Base-by-base conservation (phyloP, 2,113 vertebrate species). In the Parus major region DNA sequence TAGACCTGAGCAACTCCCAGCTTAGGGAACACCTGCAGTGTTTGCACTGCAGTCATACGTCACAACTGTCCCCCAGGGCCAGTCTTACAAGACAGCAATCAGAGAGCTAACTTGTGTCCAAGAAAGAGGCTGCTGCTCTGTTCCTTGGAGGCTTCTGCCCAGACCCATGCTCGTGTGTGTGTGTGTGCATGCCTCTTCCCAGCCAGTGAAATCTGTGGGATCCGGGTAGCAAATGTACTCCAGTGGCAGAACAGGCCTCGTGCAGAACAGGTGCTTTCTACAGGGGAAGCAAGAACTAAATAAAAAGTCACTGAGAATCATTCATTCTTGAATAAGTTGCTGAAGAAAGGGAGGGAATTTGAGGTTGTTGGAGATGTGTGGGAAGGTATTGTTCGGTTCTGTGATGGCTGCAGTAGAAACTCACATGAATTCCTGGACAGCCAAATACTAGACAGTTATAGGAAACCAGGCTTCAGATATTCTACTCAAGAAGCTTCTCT, bases 181-280 rank as follows among this genome's bases (percentile, higher is more conserved):
- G 16, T 2, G 1, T 8, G 6, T 69, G 12, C 9, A 13, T 0
- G 0, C 11, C 11, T 80, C 27, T 53, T 35, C 28, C 13, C 44
- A 59, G 20, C 11, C 16, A 44, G 13, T 10, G 35, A 80, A 83
- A 55, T 10, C 35, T 12, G 4, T 11, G n/a, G 52, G 28, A 14
- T 83, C 23, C 3, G 7, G 25, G 35, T 52, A 59, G 14, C 11
- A 82, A 68, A 35, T 27, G 27, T 4, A 36, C 4, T 31, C 25
- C 10, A 64, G 25, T 41, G 28, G 25, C 44, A 72, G 33, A 89
- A 75, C 20, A 35, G 14, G 2, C 41, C 31, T 56, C 44, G 36
- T 95, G 83, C 27, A 53, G 35, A 91, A 92, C 56, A 81, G 44
- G 5, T 1, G 0, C 8, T 73, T 81, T 42, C 56, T 64, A 33